Percentiles rank a stretch among this genome's conserved stretches.
Conservation (phyloP, 2,113 vertebrate genomes). For the Lepus europaeus region DNA sequence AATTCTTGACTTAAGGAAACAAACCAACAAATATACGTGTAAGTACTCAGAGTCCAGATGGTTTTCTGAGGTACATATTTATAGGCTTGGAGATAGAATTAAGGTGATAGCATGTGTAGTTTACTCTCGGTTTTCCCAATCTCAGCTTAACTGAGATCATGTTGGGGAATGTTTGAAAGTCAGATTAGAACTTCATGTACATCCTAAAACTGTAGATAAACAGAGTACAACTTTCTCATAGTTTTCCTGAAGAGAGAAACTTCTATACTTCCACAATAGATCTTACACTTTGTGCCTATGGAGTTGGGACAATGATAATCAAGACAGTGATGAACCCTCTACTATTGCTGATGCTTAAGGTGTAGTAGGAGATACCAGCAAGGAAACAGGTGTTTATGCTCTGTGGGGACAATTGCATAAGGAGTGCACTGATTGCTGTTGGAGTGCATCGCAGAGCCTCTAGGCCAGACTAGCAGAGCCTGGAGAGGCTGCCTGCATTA, state of each 20-base stretch:
- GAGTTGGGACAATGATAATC: not conserved
- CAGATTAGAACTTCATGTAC: conserved; percentile 47
- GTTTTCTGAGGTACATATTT: not conserved
- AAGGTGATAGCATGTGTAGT: not conserved
- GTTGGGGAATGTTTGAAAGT: conserved; percentile 42
- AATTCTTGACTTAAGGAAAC: not conserved
- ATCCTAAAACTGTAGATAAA: not conserved
- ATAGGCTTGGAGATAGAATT: not conserved
- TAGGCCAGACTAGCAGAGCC: not conserved
- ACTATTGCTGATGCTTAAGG: not conserved
- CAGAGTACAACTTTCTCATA: conserved; percentile 9
- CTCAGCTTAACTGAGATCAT: not conserved
- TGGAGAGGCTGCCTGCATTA: not conserved
- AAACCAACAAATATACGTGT: not conserved
- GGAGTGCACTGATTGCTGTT: not conserved
- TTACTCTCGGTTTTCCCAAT: not conserved
- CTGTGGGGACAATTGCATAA: not conserved
- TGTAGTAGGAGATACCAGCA: not conserved
- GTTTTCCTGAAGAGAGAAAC: conserved; percentile 11
- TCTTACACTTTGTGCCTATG: not conserved
- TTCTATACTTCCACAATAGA: not conserved
- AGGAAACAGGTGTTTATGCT: not conserved
- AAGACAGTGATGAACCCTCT: not conserved
- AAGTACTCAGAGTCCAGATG: conserved; percentile 4
- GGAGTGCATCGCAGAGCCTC: not conserved